Evolutionary conservation across 2,797 vertebrate species (phyloP).

Genomic region (Lepus townsendii): DNA sequence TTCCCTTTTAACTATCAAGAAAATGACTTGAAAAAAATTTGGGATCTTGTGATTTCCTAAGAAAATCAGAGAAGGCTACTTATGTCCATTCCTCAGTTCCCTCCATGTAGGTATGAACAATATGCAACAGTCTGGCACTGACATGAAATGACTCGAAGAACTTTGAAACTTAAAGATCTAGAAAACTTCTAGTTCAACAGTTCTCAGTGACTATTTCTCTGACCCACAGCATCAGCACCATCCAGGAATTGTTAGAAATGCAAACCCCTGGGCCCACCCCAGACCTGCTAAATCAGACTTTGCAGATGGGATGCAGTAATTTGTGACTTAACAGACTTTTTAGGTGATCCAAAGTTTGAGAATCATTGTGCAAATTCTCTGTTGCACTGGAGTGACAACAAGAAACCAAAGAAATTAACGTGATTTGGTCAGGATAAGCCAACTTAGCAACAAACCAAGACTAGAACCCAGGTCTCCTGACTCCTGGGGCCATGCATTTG

Average conservation of each 20-base stretch:
- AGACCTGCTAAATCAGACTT: not conserved
- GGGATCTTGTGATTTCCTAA: slow-evolving; percentile 16
- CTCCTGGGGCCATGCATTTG: not conserved
- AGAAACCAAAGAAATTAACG: not conserved
- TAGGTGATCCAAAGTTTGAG: not conserved
- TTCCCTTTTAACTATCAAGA: not conserved
- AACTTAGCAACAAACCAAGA: not conserved
- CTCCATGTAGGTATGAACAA: not conserved
- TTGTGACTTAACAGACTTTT: not conserved
- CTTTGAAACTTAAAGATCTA: not conserved
- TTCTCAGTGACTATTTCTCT: not conserved
- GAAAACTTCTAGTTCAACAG: not conserved
- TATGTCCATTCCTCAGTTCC: not conserved
- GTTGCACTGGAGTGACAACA: not conserved
- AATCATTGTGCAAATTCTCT: not conserved
- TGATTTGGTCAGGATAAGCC: not conserved
- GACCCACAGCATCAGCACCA: not conserved
- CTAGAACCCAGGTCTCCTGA: slow-evolving; percentile 12
- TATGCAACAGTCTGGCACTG: not conserved
- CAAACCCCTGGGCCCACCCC: not conserved
- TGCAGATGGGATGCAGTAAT: not conserved
- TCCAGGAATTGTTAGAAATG: slow-evolving; percentile 14
- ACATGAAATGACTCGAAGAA: not conserved
- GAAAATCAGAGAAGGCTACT: not conserved
- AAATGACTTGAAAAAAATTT: slow-evolving; percentile 45